Evolutionary conservation across 2,888 invertebrate genomes (phyloP).

Genomic region (Sthenelais limicola): DNA sequence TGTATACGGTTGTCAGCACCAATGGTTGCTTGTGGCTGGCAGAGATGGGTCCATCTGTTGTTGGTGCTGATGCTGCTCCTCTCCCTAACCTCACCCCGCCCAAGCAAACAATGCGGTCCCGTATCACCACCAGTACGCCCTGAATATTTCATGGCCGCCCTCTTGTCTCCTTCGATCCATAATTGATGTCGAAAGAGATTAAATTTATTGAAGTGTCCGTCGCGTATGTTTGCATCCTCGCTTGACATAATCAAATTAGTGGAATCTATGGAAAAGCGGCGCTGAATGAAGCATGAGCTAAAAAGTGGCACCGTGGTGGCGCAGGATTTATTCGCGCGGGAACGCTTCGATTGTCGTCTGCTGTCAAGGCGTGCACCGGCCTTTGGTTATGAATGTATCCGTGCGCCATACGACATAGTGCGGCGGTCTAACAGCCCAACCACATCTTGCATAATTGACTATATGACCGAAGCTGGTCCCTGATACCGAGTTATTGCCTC

Average conservation of each 20-base stretch:
- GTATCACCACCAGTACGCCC: slow-evolving; percentile 33
- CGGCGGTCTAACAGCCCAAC: slow-evolving; percentile 8
- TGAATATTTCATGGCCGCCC: slow-evolving; percentile 34
- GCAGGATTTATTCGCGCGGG: slow-evolving; percentile 36
- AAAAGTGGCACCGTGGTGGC: slow-evolving; percentile 23
- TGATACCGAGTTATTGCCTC: slow-evolving; percentile 29
- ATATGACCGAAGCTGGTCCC: slow-evolving; percentile 28
- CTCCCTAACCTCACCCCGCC: slow-evolving; percentile 28
- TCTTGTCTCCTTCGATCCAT: slow-evolving; percentile 34
- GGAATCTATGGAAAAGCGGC: slow-evolving; percentile 38
- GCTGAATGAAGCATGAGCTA: slow-evolving; percentile 33
- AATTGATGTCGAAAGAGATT: slow-evolving; percentile 39
- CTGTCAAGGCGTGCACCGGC: slow-evolving; percentile 36
- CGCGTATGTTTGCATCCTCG: slow-evolving; percentile 39
- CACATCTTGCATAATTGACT: slow-evolving; percentile 38
- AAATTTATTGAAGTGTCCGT: slow-evolving; percentile 39
- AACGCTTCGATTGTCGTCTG: slow-evolving; percentile 35
- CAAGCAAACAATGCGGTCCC: slow-evolving; percentile 15
- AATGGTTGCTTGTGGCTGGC: too few species aligned
- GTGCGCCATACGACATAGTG: slow-evolving; percentile 31
- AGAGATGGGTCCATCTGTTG: too few species aligned
- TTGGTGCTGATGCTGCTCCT: slow-evolving; percentile 10
- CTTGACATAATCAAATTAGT: slow-evolving; percentile 39
- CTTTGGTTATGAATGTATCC: slow-evolving; percentile 31
- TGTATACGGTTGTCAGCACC: too few species aligned